Evolutionary conservation across 2,888 invertebrate genomes (phyloP).

Genomic region (Tenthredo mesomela): DNA sequence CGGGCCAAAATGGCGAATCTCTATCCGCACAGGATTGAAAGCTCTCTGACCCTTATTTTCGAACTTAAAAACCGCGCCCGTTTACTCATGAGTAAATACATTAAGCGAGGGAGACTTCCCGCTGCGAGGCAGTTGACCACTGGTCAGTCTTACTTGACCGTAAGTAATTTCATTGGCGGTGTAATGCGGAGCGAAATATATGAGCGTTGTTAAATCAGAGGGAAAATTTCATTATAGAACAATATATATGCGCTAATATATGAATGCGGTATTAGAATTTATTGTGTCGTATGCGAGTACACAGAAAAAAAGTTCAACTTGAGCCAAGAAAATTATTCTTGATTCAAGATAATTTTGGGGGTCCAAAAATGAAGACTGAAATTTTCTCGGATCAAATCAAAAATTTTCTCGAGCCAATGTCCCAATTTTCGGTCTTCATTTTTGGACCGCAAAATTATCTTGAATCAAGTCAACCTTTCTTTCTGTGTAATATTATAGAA

Average conservation of each 20-base stretch:
- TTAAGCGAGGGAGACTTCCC: slow-evolving; percentile 62
- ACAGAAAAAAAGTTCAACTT: no score
- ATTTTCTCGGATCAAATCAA: no score
- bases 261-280: background rate
- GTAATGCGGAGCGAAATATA: background rate
- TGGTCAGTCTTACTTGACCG: slow-evolving; percentile 75
- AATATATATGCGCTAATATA: no score
- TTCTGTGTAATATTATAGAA: background rate
- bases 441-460: no score
- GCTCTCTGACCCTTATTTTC: slow-evolving; percentile 9
- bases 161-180: slow-evolving; percentile 71
- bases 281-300: no score
- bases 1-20: slow-evolving; percentile 40
- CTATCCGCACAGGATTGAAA: slow-evolving; percentile 13
- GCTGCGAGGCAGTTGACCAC: slow-evolving; percentile 73
- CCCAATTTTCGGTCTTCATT: no score
- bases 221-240: slow-evolving; percentile 31
- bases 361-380: no score
- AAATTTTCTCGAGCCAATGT: no score
- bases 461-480: no score
- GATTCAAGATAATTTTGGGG: no score
- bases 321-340: no score
- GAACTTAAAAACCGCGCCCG: slow-evolving; percentile 11
- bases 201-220: slow-evolving; percentile 52
- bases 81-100: slow-evolving; percentile 9